Evolutionary conservation across 2,797 vertebrate genomes (phyloP).

Genomic region (Rhyacichthys aspro): DNA sequence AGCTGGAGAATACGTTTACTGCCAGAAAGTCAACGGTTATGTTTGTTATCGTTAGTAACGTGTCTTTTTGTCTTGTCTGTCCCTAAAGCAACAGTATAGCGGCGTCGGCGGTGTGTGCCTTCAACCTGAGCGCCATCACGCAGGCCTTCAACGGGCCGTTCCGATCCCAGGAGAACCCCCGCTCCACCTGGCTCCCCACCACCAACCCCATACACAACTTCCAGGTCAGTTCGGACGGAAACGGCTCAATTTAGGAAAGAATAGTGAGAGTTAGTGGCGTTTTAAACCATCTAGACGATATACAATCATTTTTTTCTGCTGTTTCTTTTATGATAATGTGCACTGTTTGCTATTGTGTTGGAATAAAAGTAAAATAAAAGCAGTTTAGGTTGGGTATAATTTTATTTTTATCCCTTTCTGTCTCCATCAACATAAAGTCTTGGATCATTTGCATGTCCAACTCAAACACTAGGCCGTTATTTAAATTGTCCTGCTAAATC

Average conservation of each 20-base stretch:
- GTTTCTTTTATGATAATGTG: too few relatives aligned
- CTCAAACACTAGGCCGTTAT: too few relatives aligned
- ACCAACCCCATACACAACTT: slow-evolving; percentile 89
- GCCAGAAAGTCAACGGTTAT: slow-evolving; percentile 26
- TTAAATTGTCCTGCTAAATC: too few relatives aligned
- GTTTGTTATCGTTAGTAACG: slow-evolving; percentile 28
- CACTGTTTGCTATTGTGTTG: too few relatives aligned
- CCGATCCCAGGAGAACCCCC: slow-evolving; percentile 96
- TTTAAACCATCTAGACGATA: too few relatives aligned
- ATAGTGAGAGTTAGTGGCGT: too few relatives aligned
- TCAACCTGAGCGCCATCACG: slow-evolving; percentile 97
- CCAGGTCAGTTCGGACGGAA: slow-evolving; percentile 60
- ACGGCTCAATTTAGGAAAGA: neutral
- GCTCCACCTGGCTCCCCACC: slow-evolving; percentile 95
- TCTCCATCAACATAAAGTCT: too few relatives aligned
- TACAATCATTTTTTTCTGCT: too few relatives aligned
- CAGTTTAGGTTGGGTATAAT: too few relatives aligned
- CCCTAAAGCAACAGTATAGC: slow-evolving; percentile 94
- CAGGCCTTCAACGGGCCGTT: slow-evolving; percentile 97
- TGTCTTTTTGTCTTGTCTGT: slow-evolving; percentile 6
- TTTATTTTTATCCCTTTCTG: too few relatives aligned
- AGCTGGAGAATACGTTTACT: slow-evolving; percentile 31
- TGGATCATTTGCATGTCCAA: too few relatives aligned
- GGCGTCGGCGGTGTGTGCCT: slow-evolving; percentile 96
- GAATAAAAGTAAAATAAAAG: too few relatives aligned